Percentiles rank a stretch among this genome's conserved stretches.
These are phyloP conservation scores for Hetaerina titia DNA, from an alignment of 2,888 invertebrate species.

Conservation along the genomic window DNA sequence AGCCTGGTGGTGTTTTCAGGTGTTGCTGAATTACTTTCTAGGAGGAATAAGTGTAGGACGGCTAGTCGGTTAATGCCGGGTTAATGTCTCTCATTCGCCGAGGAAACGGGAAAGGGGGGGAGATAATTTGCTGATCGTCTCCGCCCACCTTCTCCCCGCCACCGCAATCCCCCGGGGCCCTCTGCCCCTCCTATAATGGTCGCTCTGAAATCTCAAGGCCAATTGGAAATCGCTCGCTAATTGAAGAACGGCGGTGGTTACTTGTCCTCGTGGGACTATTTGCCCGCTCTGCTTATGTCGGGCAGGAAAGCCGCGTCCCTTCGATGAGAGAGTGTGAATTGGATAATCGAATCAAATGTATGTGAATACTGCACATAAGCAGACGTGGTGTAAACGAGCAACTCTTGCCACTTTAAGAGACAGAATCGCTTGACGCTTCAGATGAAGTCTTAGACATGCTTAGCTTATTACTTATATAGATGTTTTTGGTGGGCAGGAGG, in stretches of 20 bases:
- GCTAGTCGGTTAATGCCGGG: background rate
- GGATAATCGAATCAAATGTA: slow-evolving; percentile 4
- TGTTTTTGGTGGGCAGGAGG: too few species aligned
- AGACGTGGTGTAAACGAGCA: background rate
- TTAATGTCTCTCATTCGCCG: background rate
- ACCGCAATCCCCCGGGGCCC: background rate
- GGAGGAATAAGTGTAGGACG: background rate
- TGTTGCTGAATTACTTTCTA: background rate
- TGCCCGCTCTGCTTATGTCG: background rate
- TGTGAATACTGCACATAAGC: background rate
- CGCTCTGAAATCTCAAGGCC: slow-evolving; percentile 27
- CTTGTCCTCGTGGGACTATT: background rate
- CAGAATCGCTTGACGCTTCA: background rate
- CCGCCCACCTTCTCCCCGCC: background rate
- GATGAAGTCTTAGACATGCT: background rate
- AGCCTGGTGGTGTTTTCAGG: background rate
- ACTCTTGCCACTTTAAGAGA: background rate
- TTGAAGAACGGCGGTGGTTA: background rate
- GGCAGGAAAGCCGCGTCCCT: background rate
- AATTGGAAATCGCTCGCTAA: background rate
- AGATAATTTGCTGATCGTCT: background rate
- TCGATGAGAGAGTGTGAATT: background rate
- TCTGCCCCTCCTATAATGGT: background rate
- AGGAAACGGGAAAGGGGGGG: background rate
- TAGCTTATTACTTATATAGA: too few species aligned